Conservation (phyloP, 2,797 vertebrate genomes). For the Nannoperca obscura region DNA sequence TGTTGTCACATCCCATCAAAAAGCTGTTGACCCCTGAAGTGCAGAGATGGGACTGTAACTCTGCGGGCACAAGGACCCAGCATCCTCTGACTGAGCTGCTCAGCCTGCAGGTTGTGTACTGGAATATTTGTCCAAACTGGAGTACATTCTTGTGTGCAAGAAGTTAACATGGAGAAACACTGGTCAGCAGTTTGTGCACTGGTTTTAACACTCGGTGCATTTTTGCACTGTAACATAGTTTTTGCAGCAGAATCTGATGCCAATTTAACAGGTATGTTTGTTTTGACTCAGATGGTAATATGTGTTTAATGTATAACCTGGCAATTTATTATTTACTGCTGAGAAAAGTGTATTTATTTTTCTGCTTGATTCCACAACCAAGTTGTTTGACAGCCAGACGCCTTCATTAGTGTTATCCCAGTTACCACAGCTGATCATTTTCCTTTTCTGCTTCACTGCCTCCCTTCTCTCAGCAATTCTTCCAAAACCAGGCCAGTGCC, state of each 20-base stretch:
- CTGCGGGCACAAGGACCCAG: conserved; percentile 70
- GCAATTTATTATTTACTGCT: background rate
- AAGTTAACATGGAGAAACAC: conserved; percentile 69
- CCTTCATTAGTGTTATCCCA: background rate
- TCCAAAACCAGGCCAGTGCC: conserved; percentile 74
- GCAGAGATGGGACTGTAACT: conserved; percentile 16
- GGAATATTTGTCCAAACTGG: conserved; percentile 48
- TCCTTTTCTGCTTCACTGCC: conserved; percentile 34
- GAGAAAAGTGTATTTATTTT: conserved; percentile 7
- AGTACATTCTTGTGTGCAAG: conserved; percentile 51
- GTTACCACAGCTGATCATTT: conserved; percentile 9
- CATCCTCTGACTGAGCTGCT: conserved; percentile 7
- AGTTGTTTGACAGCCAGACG: conserved; percentile 1
- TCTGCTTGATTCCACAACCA: background rate
- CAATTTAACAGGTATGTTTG: conserved; percentile 47
- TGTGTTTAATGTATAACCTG: background rate
- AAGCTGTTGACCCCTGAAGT: background rate
- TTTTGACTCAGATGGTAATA: background rate
- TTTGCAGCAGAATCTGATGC: conserved; percentile 18
- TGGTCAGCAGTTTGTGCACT: conserved; percentile 49
- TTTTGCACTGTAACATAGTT: conserved; percentile 50
- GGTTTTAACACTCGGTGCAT: conserved; percentile 57
- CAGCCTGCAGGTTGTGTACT: conserved; percentile 42
- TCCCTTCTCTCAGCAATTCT: conserved; percentile 41
- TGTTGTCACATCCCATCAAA: conserved; percentile 2